phyloP scores from a whole-genome alignment of 2,888 invertebrate species.

The Diarsia brunnea region DNA sequence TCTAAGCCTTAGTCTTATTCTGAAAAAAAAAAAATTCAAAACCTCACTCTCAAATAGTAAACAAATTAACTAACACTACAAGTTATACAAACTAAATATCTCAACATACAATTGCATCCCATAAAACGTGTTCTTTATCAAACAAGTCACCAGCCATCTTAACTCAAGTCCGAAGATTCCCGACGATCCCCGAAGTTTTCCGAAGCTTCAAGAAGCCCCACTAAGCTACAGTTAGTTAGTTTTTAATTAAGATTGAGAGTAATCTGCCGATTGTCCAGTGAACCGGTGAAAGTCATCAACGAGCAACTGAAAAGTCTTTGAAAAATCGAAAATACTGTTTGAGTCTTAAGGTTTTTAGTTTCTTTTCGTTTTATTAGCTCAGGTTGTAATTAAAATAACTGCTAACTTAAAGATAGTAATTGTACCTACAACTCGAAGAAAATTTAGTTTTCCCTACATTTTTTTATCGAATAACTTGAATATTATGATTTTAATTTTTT shows the following conservation, averaged over 20 bases:
- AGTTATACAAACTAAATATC: neutral
- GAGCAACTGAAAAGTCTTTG: conserved; percentile 36
- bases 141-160: conserved; percentile 23
- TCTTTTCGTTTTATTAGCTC: conserved; percentile 9
- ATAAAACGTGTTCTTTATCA: conserved; percentile 30
- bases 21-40: too few species aligned
- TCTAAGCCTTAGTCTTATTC: too few species aligned
- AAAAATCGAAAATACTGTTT: conserved; percentile 29
- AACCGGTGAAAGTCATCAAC: conserved; percentile 53
- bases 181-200: conserved; percentile 30
- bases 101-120: neutral
- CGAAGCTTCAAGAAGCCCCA: conserved; percentile 29
- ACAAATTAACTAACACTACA: neutral
- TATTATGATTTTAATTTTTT: too few species aligned
- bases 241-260: conserved; percentile 61
- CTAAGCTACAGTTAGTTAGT: conserved; percentile 57
- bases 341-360: conserved; percentile 23
- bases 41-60: neutral
- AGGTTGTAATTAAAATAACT: neutral
- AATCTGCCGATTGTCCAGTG: conserved; percentile 55
- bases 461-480: neutral
- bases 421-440: neutral
- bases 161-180: conserved; percentile 21
- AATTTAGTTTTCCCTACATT: neutral
- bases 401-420: neutral